Percentiles rank a stretch among this genome's conserved stretches.
phyloP scores from a whole-genome alignment of 2,797 vertebrate genomes.

The Trachurus trachurus region DNA sequence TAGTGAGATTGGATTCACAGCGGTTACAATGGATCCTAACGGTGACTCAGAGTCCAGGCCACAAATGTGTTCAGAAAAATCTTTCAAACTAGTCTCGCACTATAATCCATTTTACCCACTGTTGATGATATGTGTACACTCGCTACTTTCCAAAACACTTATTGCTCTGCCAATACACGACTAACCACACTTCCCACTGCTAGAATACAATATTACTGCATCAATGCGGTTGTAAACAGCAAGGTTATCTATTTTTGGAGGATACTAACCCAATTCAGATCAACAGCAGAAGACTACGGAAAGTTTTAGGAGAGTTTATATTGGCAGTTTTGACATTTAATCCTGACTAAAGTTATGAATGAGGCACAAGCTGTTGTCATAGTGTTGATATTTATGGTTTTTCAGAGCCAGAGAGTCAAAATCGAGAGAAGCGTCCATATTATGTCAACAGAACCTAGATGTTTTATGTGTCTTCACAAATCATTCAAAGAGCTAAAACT shows the following conservation, averaged over 20 bases:
- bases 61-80: constrained; percentile 4
- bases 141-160: not conserved
- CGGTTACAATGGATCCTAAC: not conserved
- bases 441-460: no score
- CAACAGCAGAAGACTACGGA: not conserved
- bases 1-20: not conserved
- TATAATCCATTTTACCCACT: constrained; percentile 2
- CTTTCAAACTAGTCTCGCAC: constrained; percentile 2
- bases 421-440: not conserved
- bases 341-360: not conserved
- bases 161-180: constrained; percentile 11
- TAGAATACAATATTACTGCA: not conserved
- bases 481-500: no score
- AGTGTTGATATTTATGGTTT: not conserved
- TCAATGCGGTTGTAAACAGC: not conserved
- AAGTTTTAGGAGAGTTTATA: not conserved
- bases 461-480: no score
- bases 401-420: not conserved
- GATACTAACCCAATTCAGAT: not conserved
- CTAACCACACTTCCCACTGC: not conserved
- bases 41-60: not conserved
- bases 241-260: not conserved
- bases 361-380: not conserved
- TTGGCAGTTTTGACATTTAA: not conserved
- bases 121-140: not conserved